Evolutionary conservation across 2,888 invertebrate genomes (phyloP).

Genomic region (Morinoia aosen): DNA sequence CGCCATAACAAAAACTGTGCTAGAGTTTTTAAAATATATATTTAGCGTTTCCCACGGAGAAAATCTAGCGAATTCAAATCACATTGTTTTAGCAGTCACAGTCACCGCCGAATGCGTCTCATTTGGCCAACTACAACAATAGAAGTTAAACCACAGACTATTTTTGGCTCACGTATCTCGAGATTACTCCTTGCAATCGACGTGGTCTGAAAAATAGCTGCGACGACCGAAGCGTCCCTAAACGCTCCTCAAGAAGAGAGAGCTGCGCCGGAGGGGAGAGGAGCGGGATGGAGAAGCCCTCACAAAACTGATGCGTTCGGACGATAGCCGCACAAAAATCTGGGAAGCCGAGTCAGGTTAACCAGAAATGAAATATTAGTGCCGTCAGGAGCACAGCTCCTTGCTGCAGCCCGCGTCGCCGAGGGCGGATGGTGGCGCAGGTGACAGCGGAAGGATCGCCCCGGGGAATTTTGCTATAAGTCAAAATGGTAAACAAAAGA

Average conservation of each 20-base stretch:
- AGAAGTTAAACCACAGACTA: background rate
- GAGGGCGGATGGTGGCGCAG: background rate
- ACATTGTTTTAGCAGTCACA: background rate
- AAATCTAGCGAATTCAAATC: background rate
- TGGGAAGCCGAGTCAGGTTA: background rate
- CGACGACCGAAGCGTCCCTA: background rate
- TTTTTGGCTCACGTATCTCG: background rate
- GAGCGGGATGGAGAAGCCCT: background rate
- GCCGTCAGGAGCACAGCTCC: background rate
- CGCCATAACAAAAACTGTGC: background rate
- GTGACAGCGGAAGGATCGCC: conserved; percentile 22
- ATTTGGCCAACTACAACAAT: background rate
- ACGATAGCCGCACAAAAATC: conserved; percentile 12
- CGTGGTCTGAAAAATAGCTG: background rate
- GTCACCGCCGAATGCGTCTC: background rate
- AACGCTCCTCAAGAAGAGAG: background rate
- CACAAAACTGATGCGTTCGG: background rate
- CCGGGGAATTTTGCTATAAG: conserved; percentile 17
- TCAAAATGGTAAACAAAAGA: conserved; percentile 53
- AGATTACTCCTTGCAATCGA: background rate
- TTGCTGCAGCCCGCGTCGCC: background rate
- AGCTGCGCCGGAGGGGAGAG: background rate
- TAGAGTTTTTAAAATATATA: background rate
- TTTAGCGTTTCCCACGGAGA: background rate
- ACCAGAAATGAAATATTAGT: conserved; percentile 31